These are phyloP conservation scores for Rhogogaster chlorosoma DNA, from an alignment of 2,888 invertebrate species.

Conservation along the genomic window DNA sequence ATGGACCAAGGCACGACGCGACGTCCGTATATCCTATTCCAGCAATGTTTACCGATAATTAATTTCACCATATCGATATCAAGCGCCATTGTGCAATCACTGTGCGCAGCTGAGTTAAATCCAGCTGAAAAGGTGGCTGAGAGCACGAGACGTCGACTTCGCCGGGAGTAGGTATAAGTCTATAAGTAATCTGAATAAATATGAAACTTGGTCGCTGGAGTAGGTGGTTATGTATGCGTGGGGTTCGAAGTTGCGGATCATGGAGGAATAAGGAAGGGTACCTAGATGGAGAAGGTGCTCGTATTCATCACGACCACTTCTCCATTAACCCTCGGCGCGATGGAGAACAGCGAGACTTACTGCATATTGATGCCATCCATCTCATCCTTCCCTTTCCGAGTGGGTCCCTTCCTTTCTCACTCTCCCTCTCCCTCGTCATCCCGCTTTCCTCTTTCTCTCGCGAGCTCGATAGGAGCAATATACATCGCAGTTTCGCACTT, in stretches of 20 bases:
- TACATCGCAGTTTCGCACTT: conserved; percentile 48
- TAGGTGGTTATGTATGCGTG: background rate
- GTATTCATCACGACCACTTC: conserved; percentile 63
- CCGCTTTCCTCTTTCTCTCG: conserved; percentile 64
- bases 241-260: conserved; percentile 15
- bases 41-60: background rate
- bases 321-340: conserved; percentile 73
- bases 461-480: conserved; percentile 58
- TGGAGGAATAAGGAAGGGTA: conserved; percentile 40
- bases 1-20: background rate
- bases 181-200: conserved; percentile 26
- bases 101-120: background rate
- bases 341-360: conserved; percentile 72
- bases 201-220: conserved; percentile 17
- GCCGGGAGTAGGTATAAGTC: too few species aligned
- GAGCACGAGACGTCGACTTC: background rate
- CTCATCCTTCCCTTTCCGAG: conserved; percentile 62
- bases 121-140: background rate
- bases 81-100: background rate
- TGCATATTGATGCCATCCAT: conserved; percentile 77
- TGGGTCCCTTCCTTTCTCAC: conserved; percentile 45
- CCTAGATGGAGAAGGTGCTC: conserved; percentile 52
- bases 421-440: conserved; percentile 58
- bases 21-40: background rate
- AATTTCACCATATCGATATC: background rate